Conservation (phyloP, 1,140 invertebrate species). For the Heliconius hermathena region DNA sequence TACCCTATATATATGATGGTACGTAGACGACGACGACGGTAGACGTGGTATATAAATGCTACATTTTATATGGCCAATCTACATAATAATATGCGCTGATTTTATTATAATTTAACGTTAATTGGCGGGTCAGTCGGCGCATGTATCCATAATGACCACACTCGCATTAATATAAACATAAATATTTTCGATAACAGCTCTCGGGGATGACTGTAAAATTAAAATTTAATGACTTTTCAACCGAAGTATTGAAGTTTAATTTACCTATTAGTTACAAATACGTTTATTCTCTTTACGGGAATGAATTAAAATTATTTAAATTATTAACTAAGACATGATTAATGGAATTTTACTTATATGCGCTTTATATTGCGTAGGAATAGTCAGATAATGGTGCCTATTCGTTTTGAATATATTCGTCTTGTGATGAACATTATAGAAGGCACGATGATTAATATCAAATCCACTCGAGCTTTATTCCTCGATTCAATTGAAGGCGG, state of each 20-base stretch:
- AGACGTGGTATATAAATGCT: conserved; percentile 28
- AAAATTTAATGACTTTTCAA: conserved; percentile 36
- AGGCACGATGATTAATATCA: conserved; percentile 64
- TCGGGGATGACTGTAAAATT: conserved; percentile 30
- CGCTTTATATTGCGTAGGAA: conserved; percentile 35
- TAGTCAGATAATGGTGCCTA: conserved; percentile 44
- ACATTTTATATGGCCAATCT: conserved; percentile 48
- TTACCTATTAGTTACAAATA: conserved; percentile 5
- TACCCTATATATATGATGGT: background rate
- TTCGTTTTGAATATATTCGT: conserved; percentile 46
- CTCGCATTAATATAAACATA: conserved; percentile 43
- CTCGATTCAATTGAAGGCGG: background rate
- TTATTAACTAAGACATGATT: conserved; percentile 21
- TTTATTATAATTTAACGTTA: conserved; percentile 52
- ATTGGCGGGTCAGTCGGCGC: conserved; percentile 49
- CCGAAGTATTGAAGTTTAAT: conserved; percentile 22
- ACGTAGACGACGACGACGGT: no score
- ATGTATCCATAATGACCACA: conserved; percentile 48
- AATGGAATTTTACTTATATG: conserved; percentile 8
- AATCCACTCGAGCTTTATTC: conserved; percentile 57
- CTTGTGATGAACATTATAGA: conserved; percentile 48
- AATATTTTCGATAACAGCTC: conserved; percentile 44
- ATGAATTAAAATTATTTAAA: conserved; percentile 7
- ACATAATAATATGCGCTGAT: conserved; percentile 43
- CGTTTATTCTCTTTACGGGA: background rate